A percentile compares a stretch with the other conserved stretches of the same genome.
Conservation (phyloP, 2,113 vertebrate genomes). For the Eurypyga helias region DNA sequence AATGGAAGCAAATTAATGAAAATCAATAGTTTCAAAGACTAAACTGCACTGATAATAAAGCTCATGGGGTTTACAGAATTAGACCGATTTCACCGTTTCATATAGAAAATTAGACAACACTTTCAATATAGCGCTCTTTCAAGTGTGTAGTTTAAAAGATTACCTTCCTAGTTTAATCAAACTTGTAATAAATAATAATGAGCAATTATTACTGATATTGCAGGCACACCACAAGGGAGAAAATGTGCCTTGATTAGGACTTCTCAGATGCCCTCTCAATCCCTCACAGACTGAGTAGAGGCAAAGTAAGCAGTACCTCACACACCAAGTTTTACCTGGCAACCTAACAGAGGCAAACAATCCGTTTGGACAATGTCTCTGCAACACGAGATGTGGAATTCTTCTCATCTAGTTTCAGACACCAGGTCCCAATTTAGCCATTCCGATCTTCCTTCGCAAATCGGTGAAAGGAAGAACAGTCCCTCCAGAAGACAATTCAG, state of each 20-base stretch:
- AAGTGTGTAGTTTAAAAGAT: not conserved
- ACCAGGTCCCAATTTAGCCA: not conserved
- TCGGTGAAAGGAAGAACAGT: not conserved
- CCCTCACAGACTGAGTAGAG: not conserved
- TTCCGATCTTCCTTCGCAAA: not conserved
- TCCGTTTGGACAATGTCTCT: not conserved
- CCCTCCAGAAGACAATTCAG: not conserved
- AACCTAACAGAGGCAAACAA: not conserved
- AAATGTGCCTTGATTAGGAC: not conserved
- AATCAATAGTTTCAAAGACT: slow-evolving; percentile 67
- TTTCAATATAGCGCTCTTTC: slow-evolving; percentile 21
- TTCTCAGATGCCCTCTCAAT: not conserved
- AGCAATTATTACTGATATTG: not conserved
- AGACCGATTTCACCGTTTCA: slow-evolving; percentile 62
- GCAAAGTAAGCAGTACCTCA: not conserved
- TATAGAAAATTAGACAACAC: slow-evolving; percentile 56
- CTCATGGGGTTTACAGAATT: slow-evolving; percentile 61
- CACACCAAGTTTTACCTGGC: not conserved
- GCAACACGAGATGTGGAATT: not conserved
- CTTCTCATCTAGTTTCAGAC: not conserved
- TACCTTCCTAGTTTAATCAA: not conserved
- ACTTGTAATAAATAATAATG: not conserved
- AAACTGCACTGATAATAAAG: slow-evolving; percentile 71
- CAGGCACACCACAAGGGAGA: not conserved
- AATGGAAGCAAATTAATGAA: slow-evolving; percentile 65